Conservation (phyloP, 2,888 invertebrate species). For the Perdita meconis region DNA sequence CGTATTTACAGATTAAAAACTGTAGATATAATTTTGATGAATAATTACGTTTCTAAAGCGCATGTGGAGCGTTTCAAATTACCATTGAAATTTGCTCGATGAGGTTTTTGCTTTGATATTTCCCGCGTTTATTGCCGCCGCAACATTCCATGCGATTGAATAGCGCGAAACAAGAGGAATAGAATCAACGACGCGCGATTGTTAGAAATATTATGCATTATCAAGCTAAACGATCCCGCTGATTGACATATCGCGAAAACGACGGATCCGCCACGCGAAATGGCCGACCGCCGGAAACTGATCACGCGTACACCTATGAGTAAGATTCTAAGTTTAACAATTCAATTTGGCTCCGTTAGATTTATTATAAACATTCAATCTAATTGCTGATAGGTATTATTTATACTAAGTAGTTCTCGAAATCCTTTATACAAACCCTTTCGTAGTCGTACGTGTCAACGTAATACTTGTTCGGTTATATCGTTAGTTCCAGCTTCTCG, state of each 20-base stretch:
- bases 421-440: conserved; percentile 74
- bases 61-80: not conserved
- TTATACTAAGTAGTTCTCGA: conserved; percentile 73
- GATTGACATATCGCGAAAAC: conserved; percentile 4
- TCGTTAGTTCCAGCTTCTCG: conserved; percentile 20
- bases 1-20: conserved; percentile 7
- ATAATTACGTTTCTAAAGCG: not conserved
- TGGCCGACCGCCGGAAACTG: conserved; percentile 46
- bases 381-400: conserved; percentile 74
- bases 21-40: not conserved
- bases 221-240: conserved; percentile 18
- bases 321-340: conserved; percentile 80
- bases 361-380: conserved; percentile 80
- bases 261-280: not conserved
- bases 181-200: not conserved
- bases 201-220: conserved; percentile 1
- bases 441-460: conserved; percentile 60
- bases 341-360: conserved; percentile 80
- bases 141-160: not conserved
- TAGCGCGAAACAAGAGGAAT: conserved; percentile 18
- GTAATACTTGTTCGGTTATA: conserved; percentile 62
- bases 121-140: not conserved
- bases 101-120: not conserved
- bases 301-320: conserved; percentile 69
- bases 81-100: not conserved